Base-by-base conservation (phyloP, 1,140 invertebrate species). In the Brachionus asplanchnoidis region DNA sequence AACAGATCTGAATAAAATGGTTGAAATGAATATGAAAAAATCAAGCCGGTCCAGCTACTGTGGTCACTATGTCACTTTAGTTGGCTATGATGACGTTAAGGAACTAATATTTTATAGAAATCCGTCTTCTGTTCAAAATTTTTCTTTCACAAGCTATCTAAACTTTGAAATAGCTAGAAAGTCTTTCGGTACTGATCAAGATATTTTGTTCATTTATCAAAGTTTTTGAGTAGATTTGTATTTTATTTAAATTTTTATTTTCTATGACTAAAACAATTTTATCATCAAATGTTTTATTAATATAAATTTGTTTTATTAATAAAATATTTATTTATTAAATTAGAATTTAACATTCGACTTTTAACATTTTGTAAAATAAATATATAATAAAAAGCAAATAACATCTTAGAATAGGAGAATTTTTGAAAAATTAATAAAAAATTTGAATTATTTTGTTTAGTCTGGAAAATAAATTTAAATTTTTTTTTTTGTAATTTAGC, bases 91-190 rank as follows among this genome's bases (percentile, higher is more conserved):
- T 44, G 79, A 82, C 20, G 3, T 14, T 17, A 82, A 82, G 9
- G 17, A 68, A 23, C 2, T 56, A 1, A 68, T 82, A 7, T 82
- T 65, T 82, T 82, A 65, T 82, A 23, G 46, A 32, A 82, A 82
- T 68, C 79, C 79, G 20, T 20, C 50, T 12, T 23, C 79, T 20
- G 9, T 9, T 23, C 17, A 44, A 26, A 60, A 42, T 28, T 68
- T 82, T 26, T 82, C 79, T 4, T 82, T 28, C 50, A 82, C 79
- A 14, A 65, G 32, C 23, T 82, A 65, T 60, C 28, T 65, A 40
- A 82, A 82, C n/a, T 82, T 82, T 68, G 79, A 82, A 68, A 60
- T 82, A 68, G 50, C 79, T 12, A 60, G 79, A 82, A 60, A 68
- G 28, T 60, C 79, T 23, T 68, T n/a, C 60, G 79, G 79, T n/a